phyloP scores from a whole-genome alignment of 2,113 vertebrate species.

The Donacobius atricapilla region DNA sequence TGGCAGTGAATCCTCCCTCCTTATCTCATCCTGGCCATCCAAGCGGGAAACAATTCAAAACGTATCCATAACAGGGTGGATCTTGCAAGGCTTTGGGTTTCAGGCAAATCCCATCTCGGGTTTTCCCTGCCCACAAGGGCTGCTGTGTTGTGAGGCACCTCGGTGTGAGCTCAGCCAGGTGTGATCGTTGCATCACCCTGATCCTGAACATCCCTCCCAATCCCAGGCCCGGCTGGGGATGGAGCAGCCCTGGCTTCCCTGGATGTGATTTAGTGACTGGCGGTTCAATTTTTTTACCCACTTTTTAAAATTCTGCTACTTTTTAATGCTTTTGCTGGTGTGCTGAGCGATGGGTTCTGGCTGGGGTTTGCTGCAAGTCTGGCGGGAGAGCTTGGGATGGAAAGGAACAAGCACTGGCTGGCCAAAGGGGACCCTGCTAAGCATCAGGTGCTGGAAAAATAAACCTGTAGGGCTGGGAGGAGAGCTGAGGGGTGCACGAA shows the following conservation, averaged over 20 bases:
- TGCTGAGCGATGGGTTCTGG: not conserved
- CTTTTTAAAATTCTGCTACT: not conserved
- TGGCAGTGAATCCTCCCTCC: not conserved
- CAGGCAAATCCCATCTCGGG: not conserved
- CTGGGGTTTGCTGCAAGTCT: not conserved
- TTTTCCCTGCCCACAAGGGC: slow-evolving; percentile 24
- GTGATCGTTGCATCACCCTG: not conserved
- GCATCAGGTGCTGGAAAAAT: not conserved
- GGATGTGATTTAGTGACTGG: not conserved
- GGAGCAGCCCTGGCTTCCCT: not conserved
- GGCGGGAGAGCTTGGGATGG: not conserved
- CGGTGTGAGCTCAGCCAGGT: not conserved
- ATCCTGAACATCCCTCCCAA: not conserved
- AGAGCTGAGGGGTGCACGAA: not conserved
- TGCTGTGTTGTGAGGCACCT: not conserved
- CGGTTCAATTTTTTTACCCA: not conserved
- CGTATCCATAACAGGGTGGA: not conserved
- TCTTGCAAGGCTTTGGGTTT: slow-evolving; percentile 19
- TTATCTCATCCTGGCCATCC: not conserved
- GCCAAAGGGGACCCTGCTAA: too few species aligned
- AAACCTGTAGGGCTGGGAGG: not conserved
- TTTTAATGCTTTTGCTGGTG: not conserved
- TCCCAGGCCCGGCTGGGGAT: not conserved
- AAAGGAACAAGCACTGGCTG: not conserved
- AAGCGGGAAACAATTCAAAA: not conserved